phyloP scores from a whole-genome alignment of 1,140 invertebrate species.

The Megalopta genalis region DNA sequence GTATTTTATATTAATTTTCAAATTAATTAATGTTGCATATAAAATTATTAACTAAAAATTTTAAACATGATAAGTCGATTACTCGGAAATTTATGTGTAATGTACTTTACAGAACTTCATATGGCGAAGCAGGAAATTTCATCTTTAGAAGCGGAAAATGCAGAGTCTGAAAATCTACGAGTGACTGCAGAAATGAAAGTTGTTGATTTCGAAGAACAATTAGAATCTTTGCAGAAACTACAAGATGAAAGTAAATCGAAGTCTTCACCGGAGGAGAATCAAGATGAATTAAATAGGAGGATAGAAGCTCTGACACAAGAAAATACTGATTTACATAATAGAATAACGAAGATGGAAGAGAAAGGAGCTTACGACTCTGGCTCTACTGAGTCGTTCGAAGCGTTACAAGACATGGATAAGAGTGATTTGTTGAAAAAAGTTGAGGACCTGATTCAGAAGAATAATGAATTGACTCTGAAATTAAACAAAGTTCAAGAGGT shows the following conservation, averaged over 20 bases:
- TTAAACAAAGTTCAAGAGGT: conserved; percentile 66
- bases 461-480: conserved; percentile 75
- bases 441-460: conserved; percentile 83
- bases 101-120: conserved; percentile 81
- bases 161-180: conserved; percentile 82
- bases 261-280: conserved; percentile 75
- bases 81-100: conserved; percentile 1
- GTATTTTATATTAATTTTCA: conserved; percentile 8
- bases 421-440: conserved; percentile 84
- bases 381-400: conserved; percentile 72
- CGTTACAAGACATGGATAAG: conserved; percentile 78
- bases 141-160: conserved; percentile 82
- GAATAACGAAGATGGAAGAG: conserved; percentile 81
- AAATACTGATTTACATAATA: conserved; percentile 79
- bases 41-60: neutral
- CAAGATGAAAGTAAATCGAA: conserved; percentile 45
- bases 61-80: neutral
- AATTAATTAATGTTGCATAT: conserved; percentile 11
- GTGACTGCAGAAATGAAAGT: conserved; percentile 86
- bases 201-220: conserved; percentile 86
- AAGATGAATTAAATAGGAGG: conserved; percentile 76
- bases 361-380: conserved; percentile 76
- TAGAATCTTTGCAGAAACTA: conserved; percentile 78
- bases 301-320: conserved; percentile 80
- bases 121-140: conserved; percentile 81